A percentile compares a stretch with the other conserved stretches of the same genome.
Evolutionary conservation across 1,140 invertebrate genomes (phyloP).

Genomic region (Hylyphantes graminicola): DNA sequence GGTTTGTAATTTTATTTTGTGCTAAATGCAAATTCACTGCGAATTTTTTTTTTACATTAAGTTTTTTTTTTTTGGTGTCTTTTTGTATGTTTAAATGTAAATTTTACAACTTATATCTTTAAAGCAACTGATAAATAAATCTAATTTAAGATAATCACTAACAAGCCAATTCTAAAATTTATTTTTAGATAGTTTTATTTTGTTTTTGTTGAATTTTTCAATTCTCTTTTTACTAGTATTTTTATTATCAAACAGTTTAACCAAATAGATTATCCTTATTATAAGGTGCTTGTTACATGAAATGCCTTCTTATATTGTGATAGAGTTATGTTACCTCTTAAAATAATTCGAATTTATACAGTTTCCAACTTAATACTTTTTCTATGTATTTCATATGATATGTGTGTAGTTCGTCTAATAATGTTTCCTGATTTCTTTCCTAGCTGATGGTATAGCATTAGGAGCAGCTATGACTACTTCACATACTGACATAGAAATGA

Average conservation of each 20-base stretch:
- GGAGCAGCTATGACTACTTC: conserved; percentile 95
- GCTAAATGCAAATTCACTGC: neutral
- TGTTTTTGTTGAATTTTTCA: no score
- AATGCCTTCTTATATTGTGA: neutral
- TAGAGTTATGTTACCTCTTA: neutral
- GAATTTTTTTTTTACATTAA: neutral
- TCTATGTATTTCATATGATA: neutral
- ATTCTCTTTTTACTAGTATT: no score
- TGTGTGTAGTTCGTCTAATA: conserved; percentile 8
- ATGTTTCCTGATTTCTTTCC: conserved; percentile 61
- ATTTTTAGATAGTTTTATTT: no score
- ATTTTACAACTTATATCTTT: no score
- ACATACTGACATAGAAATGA: conserved; percentile 95
- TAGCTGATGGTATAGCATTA: conserved; percentile 95
- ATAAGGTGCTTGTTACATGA: neutral
- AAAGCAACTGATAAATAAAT: no score
- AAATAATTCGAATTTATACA: no score
- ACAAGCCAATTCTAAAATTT: no score
- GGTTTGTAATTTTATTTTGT: conserved; percentile 68
- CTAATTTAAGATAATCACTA: no score
- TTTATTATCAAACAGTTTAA: no score
- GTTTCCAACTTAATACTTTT: neutral
- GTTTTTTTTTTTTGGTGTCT: no score
- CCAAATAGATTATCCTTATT: neutral
- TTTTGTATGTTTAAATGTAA: no score